Percentiles rank a stretch among this genome's conserved stretches.
These are phyloP conservation scores for Dufourea novaeangliae DNA, from an alignment of 1,140 invertebrate genomes.

Conservation along the genomic window DNA sequence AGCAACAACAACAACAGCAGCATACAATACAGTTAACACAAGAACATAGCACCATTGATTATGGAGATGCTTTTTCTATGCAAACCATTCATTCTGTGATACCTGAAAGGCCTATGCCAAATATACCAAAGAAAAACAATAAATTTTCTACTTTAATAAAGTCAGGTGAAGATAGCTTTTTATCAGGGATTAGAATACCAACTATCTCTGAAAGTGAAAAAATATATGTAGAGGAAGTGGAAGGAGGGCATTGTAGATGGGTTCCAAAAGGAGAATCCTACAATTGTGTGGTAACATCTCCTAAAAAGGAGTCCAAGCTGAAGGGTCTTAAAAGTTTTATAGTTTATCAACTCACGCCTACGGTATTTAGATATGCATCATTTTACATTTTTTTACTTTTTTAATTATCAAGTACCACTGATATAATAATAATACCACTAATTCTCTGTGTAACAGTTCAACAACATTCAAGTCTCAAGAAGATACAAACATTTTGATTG, in stretches of 20 bases:
- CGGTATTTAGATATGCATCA: slow-evolving; percentile 78
- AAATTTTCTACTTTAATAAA: slow-evolving; percentile 97
- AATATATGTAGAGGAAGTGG: slow-evolving; percentile 87
- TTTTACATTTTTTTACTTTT: neutral
- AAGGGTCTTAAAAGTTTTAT: slow-evolving; percentile 99
- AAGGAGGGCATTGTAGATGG: slow-evolving; percentile 88
- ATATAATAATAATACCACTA: neutral
- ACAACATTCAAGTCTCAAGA: slow-evolving; percentile 96
- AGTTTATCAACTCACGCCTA: slow-evolving; percentile 97
- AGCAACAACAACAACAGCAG: slow-evolving; percentile 78
- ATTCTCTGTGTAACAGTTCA: slow-evolving; percentile 84
- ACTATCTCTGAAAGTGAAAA: slow-evolving; percentile 89
- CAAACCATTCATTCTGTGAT: slow-evolving; percentile 80
- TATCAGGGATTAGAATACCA: slow-evolving; percentile 90
- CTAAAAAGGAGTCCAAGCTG: slow-evolving; percentile 98
- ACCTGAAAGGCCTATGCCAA: slow-evolving; percentile 82
- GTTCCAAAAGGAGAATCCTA: slow-evolving; percentile 87
- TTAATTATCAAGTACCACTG: neutral
- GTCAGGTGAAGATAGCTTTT: slow-evolving; percentile 94
- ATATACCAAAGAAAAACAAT: slow-evolving; percentile 88
- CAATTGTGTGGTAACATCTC: slow-evolving; percentile 93
- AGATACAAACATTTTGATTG: slow-evolving; percentile 99
- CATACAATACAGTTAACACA: slow-evolving; percentile 60
- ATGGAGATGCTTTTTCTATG: slow-evolving; percentile 81
- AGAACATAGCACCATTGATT: slow-evolving; percentile 68